phyloP scores from a whole-genome alignment of 2,888 invertebrate genomes.

The Monoplex corrugatus region DNA sequence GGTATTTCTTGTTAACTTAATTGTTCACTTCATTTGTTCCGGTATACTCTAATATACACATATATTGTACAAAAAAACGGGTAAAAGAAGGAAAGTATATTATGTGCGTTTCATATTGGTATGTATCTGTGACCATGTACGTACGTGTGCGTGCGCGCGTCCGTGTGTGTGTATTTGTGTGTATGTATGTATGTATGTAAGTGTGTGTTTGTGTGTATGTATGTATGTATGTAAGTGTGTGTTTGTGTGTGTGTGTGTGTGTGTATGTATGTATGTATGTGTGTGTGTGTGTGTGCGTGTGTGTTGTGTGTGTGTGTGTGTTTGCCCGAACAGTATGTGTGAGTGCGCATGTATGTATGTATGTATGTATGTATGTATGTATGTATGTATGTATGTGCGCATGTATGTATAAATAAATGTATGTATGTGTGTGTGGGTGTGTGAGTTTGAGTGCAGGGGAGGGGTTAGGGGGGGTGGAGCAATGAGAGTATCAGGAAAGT shows the following conservation, averaged over 20 bases:
- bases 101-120: too few species aligned
- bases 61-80: too few species aligned
- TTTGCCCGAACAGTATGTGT: neutral
- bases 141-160: neutral
- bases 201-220: constrained; percentile 1
- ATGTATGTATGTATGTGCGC: neutral
- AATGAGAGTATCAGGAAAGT: too few species aligned
- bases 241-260: neutral
- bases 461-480: too few species aligned
- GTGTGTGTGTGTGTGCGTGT: neutral
- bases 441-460: too few species aligned
- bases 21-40: too few species aligned
- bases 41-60: too few species aligned
- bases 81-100: too few species aligned
- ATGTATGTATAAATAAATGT: too few species aligned
- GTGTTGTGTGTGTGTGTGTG: neutral
- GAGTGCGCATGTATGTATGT: neutral
- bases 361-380: neutral
- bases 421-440: neutral
- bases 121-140: neutral
- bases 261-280: neutral
- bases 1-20: too few species aligned
- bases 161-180: neutral
- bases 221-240: neutral
- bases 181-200: neutral